Evolutionary conservation across 2,888 invertebrate species (phyloP).

Genomic region (Mycogona germanica): DNA sequence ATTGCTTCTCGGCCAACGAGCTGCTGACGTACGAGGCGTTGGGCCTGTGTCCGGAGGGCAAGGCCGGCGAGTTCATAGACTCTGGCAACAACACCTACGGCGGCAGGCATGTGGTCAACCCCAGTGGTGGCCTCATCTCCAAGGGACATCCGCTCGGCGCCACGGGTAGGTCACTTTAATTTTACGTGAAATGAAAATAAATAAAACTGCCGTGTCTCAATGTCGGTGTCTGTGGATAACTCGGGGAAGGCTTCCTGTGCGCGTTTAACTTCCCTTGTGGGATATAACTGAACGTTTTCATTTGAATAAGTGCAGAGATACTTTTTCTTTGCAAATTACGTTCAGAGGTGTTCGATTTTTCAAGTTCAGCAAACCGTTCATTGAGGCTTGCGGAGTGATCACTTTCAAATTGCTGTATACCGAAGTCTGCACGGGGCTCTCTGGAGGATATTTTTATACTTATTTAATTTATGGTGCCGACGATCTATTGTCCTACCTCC

Average conservation of each 20-base stretch:
- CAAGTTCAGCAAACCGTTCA: too few relatives aligned
- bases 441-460: too few relatives aligned
- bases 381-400: too few relatives aligned
- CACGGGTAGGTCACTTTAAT: slow-evolving; percentile 50
- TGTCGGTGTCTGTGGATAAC: neutral
- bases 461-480: too few relatives aligned
- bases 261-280: too few relatives aligned
- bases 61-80: slow-evolving; percentile 85
- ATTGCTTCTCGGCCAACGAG: slow-evolving; percentile 97
- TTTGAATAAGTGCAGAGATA: too few relatives aligned
- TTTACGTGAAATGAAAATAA: neutral
- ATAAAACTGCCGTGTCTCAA: neutral
- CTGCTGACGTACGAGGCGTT: slow-evolving; percentile 94
- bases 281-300: too few relatives aligned
- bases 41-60: slow-evolving; percentile 59
- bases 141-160: slow-evolving; percentile 98
- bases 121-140: slow-evolving; percentile 96
- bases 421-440: too few relatives aligned
- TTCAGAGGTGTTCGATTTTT: too few relatives aligned
- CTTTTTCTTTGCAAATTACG: too few relatives aligned
- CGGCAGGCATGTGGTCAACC: slow-evolving; percentile 94
- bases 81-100: slow-evolving; percentile 94
- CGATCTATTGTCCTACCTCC: too few relatives aligned
- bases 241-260: neutral
- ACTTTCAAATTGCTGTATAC: too few relatives aligned